phyloP scores from a whole-genome alignment of 2,797 vertebrate genomes.

The Hoplostethus mediterraneus region DNA sequence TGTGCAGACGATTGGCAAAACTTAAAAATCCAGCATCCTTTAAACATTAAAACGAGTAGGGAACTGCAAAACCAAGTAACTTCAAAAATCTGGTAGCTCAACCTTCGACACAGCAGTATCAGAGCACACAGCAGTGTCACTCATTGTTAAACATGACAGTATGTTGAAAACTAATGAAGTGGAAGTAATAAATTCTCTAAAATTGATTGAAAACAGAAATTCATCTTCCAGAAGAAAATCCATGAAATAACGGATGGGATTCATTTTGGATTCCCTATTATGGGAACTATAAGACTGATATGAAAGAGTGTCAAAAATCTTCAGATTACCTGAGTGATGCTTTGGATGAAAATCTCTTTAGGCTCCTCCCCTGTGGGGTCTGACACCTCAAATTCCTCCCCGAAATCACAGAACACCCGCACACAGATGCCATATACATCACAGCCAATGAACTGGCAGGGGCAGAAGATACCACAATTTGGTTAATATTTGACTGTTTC shows the following conservation, averaged over 20 bases:
- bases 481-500: constrained; percentile 19
- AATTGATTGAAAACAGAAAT: not conserved
- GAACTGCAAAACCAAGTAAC: not conserved
- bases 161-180: not conserved
- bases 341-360: constrained; percentile 97
- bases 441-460: constrained; percentile 91
- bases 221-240: not conserved
- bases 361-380: constrained; percentile 97
- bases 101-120: not conserved
- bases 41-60: not conserved
- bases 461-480: constrained; percentile 6
- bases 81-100: not conserved
- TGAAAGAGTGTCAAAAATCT: too few relatives aligned
- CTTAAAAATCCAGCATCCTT: not conserved
- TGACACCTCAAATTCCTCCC: constrained; percentile 94
- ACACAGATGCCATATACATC: constrained; percentile 93
- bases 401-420: constrained; percentile 97
- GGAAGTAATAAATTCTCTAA: not conserved
- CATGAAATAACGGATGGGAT: not conserved
- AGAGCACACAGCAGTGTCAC: not conserved
- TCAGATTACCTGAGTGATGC: constrained; percentile 90
- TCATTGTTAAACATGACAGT: not conserved
- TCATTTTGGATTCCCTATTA: not conserved
- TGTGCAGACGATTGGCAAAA: too few relatives aligned
- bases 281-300: not conserved